A percentile compares a stretch with the other conserved stretches of the same genome.
These are phyloP conservation scores for Eueremaeus valkanovi DNA, from an alignment of 2,888 invertebrate genomes.

Conservation along the genomic window DNA sequence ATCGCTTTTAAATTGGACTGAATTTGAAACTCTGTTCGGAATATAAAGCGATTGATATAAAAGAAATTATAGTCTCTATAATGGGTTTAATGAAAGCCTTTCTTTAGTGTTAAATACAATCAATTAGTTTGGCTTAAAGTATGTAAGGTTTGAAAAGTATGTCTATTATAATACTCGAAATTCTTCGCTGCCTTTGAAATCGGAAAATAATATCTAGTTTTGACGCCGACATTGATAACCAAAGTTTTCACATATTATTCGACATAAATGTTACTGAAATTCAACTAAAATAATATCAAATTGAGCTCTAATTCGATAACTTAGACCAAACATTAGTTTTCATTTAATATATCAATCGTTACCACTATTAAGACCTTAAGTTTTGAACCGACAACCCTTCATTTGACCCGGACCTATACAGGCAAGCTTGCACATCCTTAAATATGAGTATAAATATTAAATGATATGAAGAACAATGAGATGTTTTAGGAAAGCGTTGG, in stretches of 20 bases:
- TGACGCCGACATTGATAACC: no score
- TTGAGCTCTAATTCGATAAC: no score
- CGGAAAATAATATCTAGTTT: no score
- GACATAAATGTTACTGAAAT: no score
- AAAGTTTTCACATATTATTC: no score
- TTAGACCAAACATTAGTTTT: no score
- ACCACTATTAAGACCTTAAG: no score
- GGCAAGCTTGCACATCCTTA: not conserved
- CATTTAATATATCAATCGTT: no score
- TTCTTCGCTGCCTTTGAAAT: no score
- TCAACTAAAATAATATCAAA: no score
- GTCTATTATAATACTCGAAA: not conserved
- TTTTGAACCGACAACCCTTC: no score
- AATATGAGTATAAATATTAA: not conserved
- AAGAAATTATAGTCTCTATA: not conserved
- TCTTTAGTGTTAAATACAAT: not conserved
- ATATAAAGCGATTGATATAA: not conserved
- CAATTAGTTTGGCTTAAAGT: not conserved
- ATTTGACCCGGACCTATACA: no score
- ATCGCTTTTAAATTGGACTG: not conserved
- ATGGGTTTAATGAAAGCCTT: not conserved
- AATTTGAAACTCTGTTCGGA: not conserved
- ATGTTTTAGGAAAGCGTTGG: constrained; percentile 19
- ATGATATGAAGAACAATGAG: constrained; percentile 24
- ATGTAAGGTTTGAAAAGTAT: not conserved